Evolutionary conservation across 53 echinoderm and acorn worm genomes (phyloP).

Genomic region (Apostichopus leukothele): DNA sequence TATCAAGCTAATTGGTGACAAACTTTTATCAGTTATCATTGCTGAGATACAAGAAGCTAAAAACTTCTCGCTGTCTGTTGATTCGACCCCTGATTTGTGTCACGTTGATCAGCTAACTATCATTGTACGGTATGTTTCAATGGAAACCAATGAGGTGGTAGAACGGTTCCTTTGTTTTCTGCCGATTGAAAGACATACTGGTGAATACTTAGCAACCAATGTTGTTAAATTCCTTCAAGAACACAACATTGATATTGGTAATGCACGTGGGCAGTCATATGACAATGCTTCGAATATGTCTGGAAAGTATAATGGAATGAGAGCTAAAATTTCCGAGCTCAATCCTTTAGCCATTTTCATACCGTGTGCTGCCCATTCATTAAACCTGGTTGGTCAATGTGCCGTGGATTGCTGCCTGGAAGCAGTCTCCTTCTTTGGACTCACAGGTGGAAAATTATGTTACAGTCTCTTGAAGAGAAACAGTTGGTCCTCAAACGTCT

Average conservation of each 20-base stretch:
- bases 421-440: constrained; percentile 37
- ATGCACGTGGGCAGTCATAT: constrained; percentile 40
- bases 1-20: constrained; percentile 28
- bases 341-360: constrained; percentile 46
- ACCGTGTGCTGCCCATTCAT: constrained; percentile 43
- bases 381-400: constrained; percentile 42
- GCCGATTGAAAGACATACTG: constrained; percentile 36
- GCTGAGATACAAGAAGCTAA: constrained; percentile 36
- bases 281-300: constrained; percentile 44
- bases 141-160: constrained; percentile 30
- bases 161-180: constrained; percentile 36
- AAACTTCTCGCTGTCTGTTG: constrained; percentile 44
- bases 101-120: constrained; percentile 41
- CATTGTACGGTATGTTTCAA: constrained; percentile 44
- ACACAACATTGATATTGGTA: constrained; percentile 41
- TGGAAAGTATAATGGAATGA: constrained; percentile 33
- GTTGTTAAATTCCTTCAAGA: constrained; percentile 40
- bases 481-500: constrained; percentile 39
- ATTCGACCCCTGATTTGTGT: constrained; percentile 42
- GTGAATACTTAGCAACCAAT: constrained; percentile 36
- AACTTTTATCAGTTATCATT: constrained; percentile 26
- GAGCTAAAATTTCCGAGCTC: constrained; percentile 20
- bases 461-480: constrained; percentile 27
- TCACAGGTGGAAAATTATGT: constrained; percentile 38
- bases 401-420: constrained; percentile 35